Evolutionary conservation across 2,113 vertebrate species (phyloP).

Genomic region (Seriola aureovittata): DNA sequence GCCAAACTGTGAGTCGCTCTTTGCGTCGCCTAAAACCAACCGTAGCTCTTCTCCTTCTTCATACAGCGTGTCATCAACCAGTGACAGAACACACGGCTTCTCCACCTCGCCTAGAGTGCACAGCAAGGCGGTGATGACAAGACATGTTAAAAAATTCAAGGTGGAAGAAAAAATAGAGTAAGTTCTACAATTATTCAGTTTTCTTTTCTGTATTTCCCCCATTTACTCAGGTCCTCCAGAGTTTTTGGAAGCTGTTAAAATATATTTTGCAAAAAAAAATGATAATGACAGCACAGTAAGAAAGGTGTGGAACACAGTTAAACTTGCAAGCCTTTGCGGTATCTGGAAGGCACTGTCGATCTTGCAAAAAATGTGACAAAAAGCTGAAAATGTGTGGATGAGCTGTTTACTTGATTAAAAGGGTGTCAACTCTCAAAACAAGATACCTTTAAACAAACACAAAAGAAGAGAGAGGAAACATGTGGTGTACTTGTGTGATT

Average conservation of each 20-base stretch:
- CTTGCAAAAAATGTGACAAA: constrained; percentile 14
- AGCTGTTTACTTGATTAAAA: constrained; percentile 49
- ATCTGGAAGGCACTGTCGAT: constrained; percentile 17
- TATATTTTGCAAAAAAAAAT: background rate
- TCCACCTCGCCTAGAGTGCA: constrained; percentile 88
- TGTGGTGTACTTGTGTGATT: constrained; percentile 7
- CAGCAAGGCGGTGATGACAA: constrained; percentile 14
- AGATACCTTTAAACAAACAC: background rate
- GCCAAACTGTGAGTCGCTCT: constrained; percentile 90
- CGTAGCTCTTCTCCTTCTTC: constrained; percentile 93
- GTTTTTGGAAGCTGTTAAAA: constrained; percentile 32
- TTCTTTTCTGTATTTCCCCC: background rate
- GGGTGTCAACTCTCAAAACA: constrained; percentile 3
- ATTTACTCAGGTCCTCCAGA: background rate
- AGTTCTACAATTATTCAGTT: background rate
- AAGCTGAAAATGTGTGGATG: background rate
- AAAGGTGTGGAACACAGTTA: constrained; percentile 15
- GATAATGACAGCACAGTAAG: constrained; percentile 9
- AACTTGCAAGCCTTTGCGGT: constrained; percentile 10
- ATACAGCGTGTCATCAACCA: constrained; percentile 89
- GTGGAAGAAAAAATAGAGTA: background rate
- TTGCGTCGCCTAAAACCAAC: constrained; percentile 90
- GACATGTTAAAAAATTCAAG: constrained; percentile 20
- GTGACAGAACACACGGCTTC: constrained; percentile 88
- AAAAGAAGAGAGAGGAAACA: background rate